Base-by-base conservation (phyloP, 2,888 invertebrate genomes). In the Aromia moschata region DNA sequence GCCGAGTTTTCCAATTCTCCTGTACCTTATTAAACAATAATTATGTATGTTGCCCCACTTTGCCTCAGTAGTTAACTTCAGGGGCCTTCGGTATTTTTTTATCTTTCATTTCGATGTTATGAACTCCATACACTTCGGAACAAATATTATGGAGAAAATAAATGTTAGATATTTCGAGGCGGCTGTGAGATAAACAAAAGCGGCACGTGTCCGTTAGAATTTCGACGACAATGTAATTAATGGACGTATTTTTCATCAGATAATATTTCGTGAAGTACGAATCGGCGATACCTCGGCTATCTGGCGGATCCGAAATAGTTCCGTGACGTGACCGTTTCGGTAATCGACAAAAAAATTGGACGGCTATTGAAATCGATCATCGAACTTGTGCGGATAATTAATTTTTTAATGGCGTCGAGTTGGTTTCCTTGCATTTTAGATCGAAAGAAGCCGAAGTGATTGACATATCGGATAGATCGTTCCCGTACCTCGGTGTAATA, bases 191-290 rank as follows among this genome's bases (percentile, higher is more conserved):
- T 36, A 46, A 46, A 46, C 36, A 46, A 33, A 46, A 17, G 36
- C n/a, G 4, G 7, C 46, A 46, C 46, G 46, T 36, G 46, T 4
- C 31, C 11, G 46, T 10, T 46, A 36, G 36, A 36, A 25, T 25
- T 45, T 31, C 17, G 33, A 36, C 18, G 46, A 46, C 46, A 46
- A 46, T 31, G 9, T 46, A 46, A 46, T 40, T 40, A 40, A 40
- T 18, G 40, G 17, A 1, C 18, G 16, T 40, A 17, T 40, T 40
- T 40, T 40, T 40, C 40, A 9, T 40, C 18, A 40, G 17, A 40
- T 40, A 40, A 40, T 40, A 18, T 40, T 40, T 40, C 15, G 15
- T 4, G 40, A 40, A 40, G 17, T 17, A 40, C 15, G 11, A 9
- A n/a, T 15, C n/a, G n/a, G 16, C 11, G 40, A 16, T 16, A 38